phyloP scores from a whole-genome alignment of 1,140 invertebrate species.

The Portunus trituberculatus region DNA sequence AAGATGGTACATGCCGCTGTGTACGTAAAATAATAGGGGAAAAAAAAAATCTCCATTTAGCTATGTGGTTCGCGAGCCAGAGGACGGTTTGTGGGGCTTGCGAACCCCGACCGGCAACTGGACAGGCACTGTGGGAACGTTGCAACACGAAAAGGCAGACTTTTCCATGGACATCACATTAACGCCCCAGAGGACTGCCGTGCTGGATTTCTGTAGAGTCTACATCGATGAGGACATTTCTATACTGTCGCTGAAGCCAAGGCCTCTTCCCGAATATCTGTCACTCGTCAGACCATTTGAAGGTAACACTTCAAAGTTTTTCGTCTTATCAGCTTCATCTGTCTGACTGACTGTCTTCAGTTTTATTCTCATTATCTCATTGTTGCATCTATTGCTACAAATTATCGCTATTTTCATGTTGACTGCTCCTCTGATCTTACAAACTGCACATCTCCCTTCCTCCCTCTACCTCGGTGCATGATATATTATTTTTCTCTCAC shows the following conservation, averaged over 20 bases:
- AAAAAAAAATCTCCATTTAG: background rate
- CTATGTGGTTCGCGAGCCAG: slow-evolving; percentile 12
- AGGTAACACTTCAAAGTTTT: background rate
- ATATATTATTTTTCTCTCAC: too few species aligned
- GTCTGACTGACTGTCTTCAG: background rate
- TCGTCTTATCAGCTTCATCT: background rate
- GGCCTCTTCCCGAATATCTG: slow-evolving; percentile 17
- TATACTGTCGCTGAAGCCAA: slow-evolving; percentile 14
- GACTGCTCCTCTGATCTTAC: too few species aligned
- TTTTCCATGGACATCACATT: slow-evolving; percentile 25
- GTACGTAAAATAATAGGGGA: too few species aligned
- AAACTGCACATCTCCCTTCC: too few species aligned
- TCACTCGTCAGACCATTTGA: slow-evolving; percentile 22
- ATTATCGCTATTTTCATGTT: background rate
- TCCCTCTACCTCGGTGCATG: too few species aligned
- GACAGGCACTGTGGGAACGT: slow-evolving; percentile 13
- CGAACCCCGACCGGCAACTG: background rate
- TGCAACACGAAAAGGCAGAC: slow-evolving; percentile 32
- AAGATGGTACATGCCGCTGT: background rate
- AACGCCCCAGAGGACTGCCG: background rate
- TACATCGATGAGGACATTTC: background rate
- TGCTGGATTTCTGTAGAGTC: slow-evolving; percentile 13
- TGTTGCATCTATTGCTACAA: background rate
- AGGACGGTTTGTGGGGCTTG: slow-evolving; percentile 13
- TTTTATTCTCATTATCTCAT: background rate